Conservation (phyloP, 2,888 invertebrate genomes). For the Abrostola triplasia region DNA sequence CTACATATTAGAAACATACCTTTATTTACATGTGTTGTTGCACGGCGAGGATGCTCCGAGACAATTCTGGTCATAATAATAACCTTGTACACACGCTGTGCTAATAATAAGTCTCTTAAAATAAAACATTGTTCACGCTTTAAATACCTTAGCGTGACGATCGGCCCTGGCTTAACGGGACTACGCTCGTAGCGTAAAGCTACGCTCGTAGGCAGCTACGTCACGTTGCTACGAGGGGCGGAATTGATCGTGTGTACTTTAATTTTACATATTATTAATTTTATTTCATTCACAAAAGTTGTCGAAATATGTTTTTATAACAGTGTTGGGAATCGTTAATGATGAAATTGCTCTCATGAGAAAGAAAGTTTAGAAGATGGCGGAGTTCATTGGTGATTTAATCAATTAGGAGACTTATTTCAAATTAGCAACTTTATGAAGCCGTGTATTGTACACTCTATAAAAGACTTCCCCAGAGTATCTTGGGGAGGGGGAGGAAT, state of each 20-base stretch:
- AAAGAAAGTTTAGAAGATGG: too few relatives aligned
- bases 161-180: constrained; percentile 4
- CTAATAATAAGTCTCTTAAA: constrained; percentile 26
- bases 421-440: neutral
- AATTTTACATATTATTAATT: neutral
- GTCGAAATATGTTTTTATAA: neutral
- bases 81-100: neutral
- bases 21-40: too few relatives aligned
- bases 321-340: neutral
- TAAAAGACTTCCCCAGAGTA: too few relatives aligned
- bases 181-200: constrained; percentile 35
- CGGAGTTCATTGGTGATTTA: too few relatives aligned
- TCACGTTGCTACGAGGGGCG: constrained; percentile 24
- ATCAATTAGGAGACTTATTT: too few relatives aligned
- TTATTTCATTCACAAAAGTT: neutral
- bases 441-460: too few relatives aligned
- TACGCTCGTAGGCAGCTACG: constrained; percentile 42
- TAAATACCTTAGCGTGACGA: constrained; percentile 18
- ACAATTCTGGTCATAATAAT: neutral
- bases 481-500: too few relatives aligned
- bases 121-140: constrained; percentile 20
- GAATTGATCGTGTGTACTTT: neutral
- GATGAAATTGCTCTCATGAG: too few relatives aligned
- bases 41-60: neutral
- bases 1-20: too few relatives aligned